Evolutionary conservation across 2,888 invertebrate genomes (phyloP), one percentile per base, ranked within the genome.

Genomic region (Andrena praecox): DNA sequence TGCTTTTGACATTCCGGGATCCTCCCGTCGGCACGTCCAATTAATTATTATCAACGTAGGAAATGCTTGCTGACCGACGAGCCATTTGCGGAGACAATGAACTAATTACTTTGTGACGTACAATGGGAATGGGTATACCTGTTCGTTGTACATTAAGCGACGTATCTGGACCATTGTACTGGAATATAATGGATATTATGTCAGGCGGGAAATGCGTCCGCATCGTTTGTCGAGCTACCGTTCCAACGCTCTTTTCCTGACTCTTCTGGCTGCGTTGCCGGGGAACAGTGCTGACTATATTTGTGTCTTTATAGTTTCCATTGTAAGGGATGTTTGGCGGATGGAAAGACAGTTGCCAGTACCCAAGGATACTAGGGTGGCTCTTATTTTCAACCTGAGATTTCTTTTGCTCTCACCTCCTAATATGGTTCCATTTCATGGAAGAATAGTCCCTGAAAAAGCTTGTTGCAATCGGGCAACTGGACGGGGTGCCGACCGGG

Each of bases 81-180:
- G 79, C 84, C 85, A 89, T 88, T 89, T 85, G 89, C 85, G 59
- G 87, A 79, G 74, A 88, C 88, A 85, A 82, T 87, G 89, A 85
- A 84, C 85, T 89, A 88, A 88, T 88, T 88, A 88, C 85, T 88
- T 88, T 88, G 81, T 78, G 80, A 69, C 80, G 74, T 72, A 78
- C 80, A 75, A 84, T 75, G 84, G 82, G 82, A 89, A 85, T 89
- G 75, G 87, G 78, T 85, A 87, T 82, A 78, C 85, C 81, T 67
- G 84, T 87, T 84, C 85, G 79, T 67, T 85, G 83, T 85, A 78
- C 84, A 87, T 88, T 89, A 88, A 87, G 80, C 87, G 84, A 68
- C 81, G 78, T 67, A 84, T 78, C 74, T 85, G 77, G 66, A 64
- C 84, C 77, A 88, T 88, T 88, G 89, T 88, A 56, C 70, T 8